Conservation (phyloP, 2,888 invertebrate genomes). For the Vandiemenella viatica region DNA sequence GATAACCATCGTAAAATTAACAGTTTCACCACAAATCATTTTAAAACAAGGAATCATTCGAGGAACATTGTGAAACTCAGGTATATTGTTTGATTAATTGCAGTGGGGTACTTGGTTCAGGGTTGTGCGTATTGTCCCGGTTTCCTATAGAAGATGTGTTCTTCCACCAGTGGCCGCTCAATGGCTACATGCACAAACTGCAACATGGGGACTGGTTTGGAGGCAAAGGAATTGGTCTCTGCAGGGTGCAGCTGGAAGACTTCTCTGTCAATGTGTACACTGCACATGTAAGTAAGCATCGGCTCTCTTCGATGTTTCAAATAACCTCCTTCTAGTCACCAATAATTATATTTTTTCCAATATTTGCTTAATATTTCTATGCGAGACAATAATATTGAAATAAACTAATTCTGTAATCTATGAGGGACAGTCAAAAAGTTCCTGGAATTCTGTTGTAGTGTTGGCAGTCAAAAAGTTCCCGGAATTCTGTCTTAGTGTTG, state of each 20-base stretch:
- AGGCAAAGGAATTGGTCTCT: conserved; percentile 85
- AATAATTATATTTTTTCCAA: background rate
- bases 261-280: conserved; percentile 71
- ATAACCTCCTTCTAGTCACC: background rate
- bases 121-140: conserved; percentile 72
- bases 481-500: too few species aligned
- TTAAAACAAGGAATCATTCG: too few species aligned
- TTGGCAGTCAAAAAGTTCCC: too few species aligned
- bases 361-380: background rate
- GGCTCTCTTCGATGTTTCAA: too few species aligned
- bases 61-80: too few species aligned
- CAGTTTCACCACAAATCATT: too few species aligned
- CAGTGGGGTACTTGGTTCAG: conserved; percentile 86
- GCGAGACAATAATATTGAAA: background rate
- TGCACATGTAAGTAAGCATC: conserved; percentile 74
- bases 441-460: too few species aligned
- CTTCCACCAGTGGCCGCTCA: conserved; percentile 89
- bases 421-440: too few species aligned
- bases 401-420: background rate
- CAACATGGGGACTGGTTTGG: conserved; percentile 99
- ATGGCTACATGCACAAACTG: conserved; percentile 89
- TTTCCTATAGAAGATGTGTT: conserved; percentile 72
- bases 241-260: conserved; percentile 51
- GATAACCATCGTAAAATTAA: too few species aligned
- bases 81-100: conserved; percentile 21